Evolutionary conservation across 2,797 vertebrate species (phyloP).

Genomic region (Tachyglossus aculeatus): DNA sequence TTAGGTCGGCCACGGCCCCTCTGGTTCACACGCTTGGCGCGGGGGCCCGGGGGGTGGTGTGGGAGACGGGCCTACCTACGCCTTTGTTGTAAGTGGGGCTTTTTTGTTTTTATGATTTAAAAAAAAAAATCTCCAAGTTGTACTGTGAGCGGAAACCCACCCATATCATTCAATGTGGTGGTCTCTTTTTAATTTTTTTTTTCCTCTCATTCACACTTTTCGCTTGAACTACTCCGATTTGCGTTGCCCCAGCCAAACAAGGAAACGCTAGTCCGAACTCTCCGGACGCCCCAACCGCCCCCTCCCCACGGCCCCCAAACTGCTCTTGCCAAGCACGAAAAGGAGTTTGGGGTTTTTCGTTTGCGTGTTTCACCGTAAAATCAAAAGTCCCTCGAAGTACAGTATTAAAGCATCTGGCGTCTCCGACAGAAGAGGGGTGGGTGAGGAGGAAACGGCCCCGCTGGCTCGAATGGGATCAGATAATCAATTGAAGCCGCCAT

Average conservation of each 20-base stretch:
- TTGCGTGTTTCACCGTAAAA: no score
- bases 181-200: conserved; percentile 29
- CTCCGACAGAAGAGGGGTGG: background rate
- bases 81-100: conserved; percentile 8
- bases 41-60: background rate
- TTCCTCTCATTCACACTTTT: conserved; percentile 42
- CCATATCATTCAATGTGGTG: conserved; percentile 48
- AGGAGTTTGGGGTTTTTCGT: no score
- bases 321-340: no score
- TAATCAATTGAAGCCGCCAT: no score
- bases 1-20: background rate
- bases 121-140: background rate
- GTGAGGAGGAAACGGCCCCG: background rate
- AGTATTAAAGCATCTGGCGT: no score
- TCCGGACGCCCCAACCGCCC: no score
- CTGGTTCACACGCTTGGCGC: background rate
- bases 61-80: conserved; percentile 20
- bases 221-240: conserved; percentile 51
- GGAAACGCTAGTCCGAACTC: conserved; percentile 27
- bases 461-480: fast-evolving
- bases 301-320: no score
- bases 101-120: conserved; percentile 37
- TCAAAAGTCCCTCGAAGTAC: no score
- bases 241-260: background rate
- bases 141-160: conserved; percentile 65